Base-by-base conservation (phyloP, 2,113 vertebrate species). In the Zosterops lateralis region DNA sequence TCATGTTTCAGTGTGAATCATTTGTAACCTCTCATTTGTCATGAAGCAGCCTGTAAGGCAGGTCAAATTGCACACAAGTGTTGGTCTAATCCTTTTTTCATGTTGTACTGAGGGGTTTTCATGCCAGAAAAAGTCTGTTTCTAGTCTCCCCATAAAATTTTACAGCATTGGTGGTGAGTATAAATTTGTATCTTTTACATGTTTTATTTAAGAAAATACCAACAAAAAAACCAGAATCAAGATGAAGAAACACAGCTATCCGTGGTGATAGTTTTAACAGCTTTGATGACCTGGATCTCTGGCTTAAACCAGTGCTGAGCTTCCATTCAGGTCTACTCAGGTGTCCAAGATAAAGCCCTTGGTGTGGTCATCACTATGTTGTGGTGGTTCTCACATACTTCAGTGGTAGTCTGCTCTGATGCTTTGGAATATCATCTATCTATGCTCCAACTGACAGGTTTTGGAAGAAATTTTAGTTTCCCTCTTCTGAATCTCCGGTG, bases 11-110 rank as follows among this genome's bases (percentile, higher is more conserved):
- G 5, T 90, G 85, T 34, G 79, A 62, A 79, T 93, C 3, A 53
- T 92, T 67, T 81, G 80, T 75, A 93, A 83, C 47, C 20, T 88
- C 47, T 90, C 88, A 29, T 77, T 88, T 66, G 67, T 68, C 76
- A 70, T 88, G 73, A 92, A 84, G 64, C 17, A 22, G 19, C 44
- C 32, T 77, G 17, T 71, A 47, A 84, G 28, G 34, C 54, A 68
- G 56, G 83, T 92, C 67, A 82, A 92, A 85, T 51, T 73, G 51
- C 61, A 92, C 18, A 18, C 34, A 77, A 86, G 24, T 80, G 21
- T 73, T 70, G n/a, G 13, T 80, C 56, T 92, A 70, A 85, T 90
- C 56, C 58, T 88, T 90, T 51, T 24, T 76, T 88, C 26, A 16
- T 50, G 6, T 85, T 92, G 20, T 50, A 45, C 24, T 74, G 77